A percentile compares a stretch with the other conserved stretches of the same genome.
Conservation (phyloP, 2,113 vertebrate species). For the Rattus rattus region DNA sequence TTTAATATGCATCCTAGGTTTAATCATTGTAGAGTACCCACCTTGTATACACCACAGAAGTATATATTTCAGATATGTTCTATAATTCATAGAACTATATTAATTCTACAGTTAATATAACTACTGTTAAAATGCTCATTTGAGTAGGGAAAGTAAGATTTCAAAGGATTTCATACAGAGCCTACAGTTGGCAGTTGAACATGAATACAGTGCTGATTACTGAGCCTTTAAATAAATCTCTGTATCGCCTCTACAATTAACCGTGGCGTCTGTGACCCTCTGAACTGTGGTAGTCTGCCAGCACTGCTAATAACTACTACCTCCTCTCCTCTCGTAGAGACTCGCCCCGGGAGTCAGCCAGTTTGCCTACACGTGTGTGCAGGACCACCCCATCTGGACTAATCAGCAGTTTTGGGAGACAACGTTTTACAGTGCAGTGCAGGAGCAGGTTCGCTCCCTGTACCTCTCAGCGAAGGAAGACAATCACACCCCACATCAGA, state of each 20-base stretch:
- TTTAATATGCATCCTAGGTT: conserved; percentile 45
- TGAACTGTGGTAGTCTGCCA: conserved; percentile 39
- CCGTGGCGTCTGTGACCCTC: conserved; percentile 29
- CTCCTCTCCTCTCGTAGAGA: conserved; percentile 89
- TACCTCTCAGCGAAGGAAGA: conserved; percentile 92
- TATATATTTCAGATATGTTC: conserved; percentile 16
- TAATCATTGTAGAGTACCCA: conserved; percentile 3
- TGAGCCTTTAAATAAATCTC: conserved; percentile 50
- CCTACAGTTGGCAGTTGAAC: conserved; percentile 33
- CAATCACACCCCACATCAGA: conserved; percentile 84
- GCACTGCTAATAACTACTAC: conserved; percentile 41
- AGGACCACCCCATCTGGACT: conserved; percentile 98
- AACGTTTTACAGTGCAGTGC: conserved; percentile 97
- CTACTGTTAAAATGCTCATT: conserved; percentile 55
- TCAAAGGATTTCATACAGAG: conserved; percentile 30
- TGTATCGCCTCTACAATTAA: conserved; percentile 36
- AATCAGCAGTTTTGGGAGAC: conserved; percentile 99
- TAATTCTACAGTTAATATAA: conserved; percentile 2
- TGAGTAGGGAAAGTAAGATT: conserved; percentile 12
- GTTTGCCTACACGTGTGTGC: conserved; percentile 98
- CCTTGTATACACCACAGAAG: not conserved
- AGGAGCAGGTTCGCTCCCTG: conserved; percentile 95
- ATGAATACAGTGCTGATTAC: conserved; percentile 30
- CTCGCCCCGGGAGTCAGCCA: conserved; percentile 95
- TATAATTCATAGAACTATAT: conserved; percentile 9